Percentiles rank a stretch among this genome's conserved stretches.
Conservation (phyloP, 2,113 vertebrate species). For the Megaleporinus macrocephalus region DNA sequence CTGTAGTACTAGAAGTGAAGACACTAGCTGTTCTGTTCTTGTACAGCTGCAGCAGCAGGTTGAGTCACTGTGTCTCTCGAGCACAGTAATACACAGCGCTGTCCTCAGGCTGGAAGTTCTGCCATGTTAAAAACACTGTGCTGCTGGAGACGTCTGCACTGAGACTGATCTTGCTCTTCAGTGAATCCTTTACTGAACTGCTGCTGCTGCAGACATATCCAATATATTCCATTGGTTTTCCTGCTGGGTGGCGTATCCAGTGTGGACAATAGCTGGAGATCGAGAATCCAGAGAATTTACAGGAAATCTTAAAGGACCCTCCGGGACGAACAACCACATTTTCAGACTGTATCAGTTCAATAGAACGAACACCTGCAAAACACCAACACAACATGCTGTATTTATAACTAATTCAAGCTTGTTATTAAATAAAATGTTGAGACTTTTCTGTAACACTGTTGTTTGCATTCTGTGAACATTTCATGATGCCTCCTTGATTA, state of each 20-base stretch:
- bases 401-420: no score
- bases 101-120: slow-evolving; percentile 1
- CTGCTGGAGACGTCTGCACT: background rate
- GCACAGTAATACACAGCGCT: slow-evolving; percentile 7
- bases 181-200: background rate
- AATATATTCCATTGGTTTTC: background rate
- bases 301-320: slow-evolving; percentile 27
- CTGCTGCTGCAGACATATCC: no score
- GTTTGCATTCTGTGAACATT: no score
- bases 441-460: no score
- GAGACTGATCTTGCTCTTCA: background rate
- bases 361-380: background rate
- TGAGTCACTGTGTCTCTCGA: background rate
- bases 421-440: no score
- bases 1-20: no score
- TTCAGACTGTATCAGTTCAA: slow-evolving; percentile 40
- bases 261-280: background rate
- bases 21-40: background rate
- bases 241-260: slow-evolving; percentile 36
- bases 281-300: slow-evolving; percentile 21
- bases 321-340: slow-evolving; percentile 7
- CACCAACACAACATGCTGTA: no score
- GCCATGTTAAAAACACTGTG: background rate
- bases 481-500: no score
- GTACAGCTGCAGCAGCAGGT: background rate